Evolutionary conservation across 2,888 invertebrate species (phyloP), one percentile per base, ranked within the genome.

Genomic region (Luffia ferchaultella): DNA sequence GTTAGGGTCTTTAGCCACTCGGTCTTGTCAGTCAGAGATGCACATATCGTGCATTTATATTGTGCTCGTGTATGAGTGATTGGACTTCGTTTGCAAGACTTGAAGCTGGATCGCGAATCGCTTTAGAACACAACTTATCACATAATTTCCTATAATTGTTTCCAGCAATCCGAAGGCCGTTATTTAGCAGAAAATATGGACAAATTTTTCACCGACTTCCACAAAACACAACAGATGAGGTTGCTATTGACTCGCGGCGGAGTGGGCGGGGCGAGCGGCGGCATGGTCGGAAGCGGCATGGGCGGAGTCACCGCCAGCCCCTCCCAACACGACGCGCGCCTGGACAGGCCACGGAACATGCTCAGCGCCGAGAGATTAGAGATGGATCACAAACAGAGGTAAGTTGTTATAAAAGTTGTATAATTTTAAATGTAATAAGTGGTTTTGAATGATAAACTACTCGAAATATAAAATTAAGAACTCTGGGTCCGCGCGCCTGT

Each of bases 131-230:
- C n/a, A n/a, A n/a, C n/a, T n/a, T n/a, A n/a, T n/a, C n/a, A n/a
- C n/a, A n/a, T n/a, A n/a, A n/a, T n/a, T n/a, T n/a, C n/a, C n/a
- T n/a, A n/a, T n/a, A n/a, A n/a, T n/a, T n/a, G n/a, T n/a, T n/a
- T 40, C 16, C 50, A 53, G 51, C 44, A 50, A 78, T 68, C 74
- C 64, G 73, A 86, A 72, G 74, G 79, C 55, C 64, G 79, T 59
- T 73, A 82, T 61, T 58, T 76, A 50, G 70, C 76, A 42, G 74
- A 86, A 66, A 82, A 82, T 61, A 89, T 90, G 84, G 88, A 89
- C 54, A 90, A 90, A 68, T 90, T 90, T 73, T 89, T 90, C 85
- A 87, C 87, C 46, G 90, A 90, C 68, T 90, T 90, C 76, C 87
- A 88, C 70, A 88, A 89, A 65, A 88, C 89, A 62, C 87, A 87